Base-by-base conservation (phyloP, 1,140 invertebrate species). In the Pararge aegeria region DNA sequence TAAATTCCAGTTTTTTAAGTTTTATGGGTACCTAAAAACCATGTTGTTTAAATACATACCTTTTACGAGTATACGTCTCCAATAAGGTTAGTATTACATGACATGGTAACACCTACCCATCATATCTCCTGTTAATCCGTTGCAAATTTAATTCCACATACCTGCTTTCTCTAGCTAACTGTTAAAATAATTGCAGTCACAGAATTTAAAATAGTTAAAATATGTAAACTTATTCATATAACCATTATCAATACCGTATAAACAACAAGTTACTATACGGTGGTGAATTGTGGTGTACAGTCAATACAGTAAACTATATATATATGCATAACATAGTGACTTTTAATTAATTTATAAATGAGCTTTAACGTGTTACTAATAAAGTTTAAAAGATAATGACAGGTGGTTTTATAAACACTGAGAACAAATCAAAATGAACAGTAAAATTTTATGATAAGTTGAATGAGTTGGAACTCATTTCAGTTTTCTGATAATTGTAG, bases 21-120 rank as follows among this genome's bases (percentile, higher is more conserved):
- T 59, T 59, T 53, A 46, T 9, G 57, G 40, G 52, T 12, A 59
- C 51, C 51, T 48, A 48, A 52, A 62, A 56, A 10, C 24, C 7
- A 46, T 53, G 29, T 48, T 53, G 19, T 40, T 57, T 19, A 53
- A n/a, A n/a, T n/a, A n/a, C n/a, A n/a, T 38, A 20, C n/a, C 10
- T 55, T 55, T 48, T 27, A 27, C 30, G 5, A 12, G 5, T 53
- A 21, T 50, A 44, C 5, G 20, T n/a, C 4, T 18, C n/a, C 54
- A 60, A 60, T 60, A 60, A 59, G 62, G 62, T 65, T 48, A 65
- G 62, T 65, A 46, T 55, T 29, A 65, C 52, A 65, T 18, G 37
- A 52, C 37, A 54, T 42, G 21, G 24, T 34, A 59, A 55, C 40
- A 44, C 34, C 44, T 21, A 52, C 16, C 5, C 9, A 15, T 40